Evolutionary conservation across 2,888 invertebrate species (phyloP).

Genomic region (Ferrisia virgata): DNA sequence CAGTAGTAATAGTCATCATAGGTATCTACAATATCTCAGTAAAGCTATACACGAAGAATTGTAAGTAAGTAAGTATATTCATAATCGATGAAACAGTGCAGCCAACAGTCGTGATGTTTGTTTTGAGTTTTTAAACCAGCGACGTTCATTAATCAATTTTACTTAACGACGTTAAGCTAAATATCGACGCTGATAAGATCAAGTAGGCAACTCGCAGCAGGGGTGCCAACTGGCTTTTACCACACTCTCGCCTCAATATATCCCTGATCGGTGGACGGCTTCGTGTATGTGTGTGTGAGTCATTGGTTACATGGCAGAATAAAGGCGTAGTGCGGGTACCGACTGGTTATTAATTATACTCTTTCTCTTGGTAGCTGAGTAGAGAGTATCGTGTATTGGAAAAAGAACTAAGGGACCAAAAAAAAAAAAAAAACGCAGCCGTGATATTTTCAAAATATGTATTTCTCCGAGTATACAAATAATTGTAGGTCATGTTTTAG

Average conservation of each 20-base stretch:
- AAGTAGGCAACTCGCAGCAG: slow-evolving; percentile 41
- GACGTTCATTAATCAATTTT: slow-evolving; percentile 45
- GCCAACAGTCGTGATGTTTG: slow-evolving; percentile 43
- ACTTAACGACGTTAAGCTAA: slow-evolving; percentile 41
- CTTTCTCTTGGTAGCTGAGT: slow-evolving; percentile 35
- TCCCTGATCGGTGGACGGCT: no score
- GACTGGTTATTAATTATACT: slow-evolving; percentile 43
- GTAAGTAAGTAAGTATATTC: neutral
- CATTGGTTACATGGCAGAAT: neutral
- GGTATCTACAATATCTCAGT: no score
- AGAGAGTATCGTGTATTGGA: no score
- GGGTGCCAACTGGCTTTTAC: slow-evolving; percentile 45
- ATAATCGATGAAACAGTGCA: slow-evolving; percentile 34
- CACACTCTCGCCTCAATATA: slow-evolving; percentile 20
- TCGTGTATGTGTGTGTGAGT: neutral
- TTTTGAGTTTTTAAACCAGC: slow-evolving; percentile 36
- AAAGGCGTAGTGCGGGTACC: neutral
- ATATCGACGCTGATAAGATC: slow-evolving; percentile 46
- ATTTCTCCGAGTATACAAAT: no score
- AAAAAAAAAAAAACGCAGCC: no score
- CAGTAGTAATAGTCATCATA: no score
- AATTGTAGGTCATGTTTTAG: no score
- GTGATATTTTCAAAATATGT: slow-evolving; percentile 40
- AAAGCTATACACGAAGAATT: neutral
- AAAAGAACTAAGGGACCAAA: neutral